Base-by-base conservation (phyloP, 1,140 invertebrate species). In the Drosophila willistoni region DNA sequence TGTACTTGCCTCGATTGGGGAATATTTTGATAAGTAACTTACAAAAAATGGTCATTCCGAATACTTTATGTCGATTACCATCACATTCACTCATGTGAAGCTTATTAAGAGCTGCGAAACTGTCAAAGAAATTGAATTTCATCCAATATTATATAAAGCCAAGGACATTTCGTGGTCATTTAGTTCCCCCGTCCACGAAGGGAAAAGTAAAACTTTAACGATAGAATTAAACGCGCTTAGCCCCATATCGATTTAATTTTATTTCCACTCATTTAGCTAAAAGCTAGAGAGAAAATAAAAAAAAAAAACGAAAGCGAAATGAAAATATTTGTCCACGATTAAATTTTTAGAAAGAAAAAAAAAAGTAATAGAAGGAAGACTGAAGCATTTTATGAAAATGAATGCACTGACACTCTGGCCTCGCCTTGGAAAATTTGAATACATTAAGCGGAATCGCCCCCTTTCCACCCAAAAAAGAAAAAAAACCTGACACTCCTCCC, bases 241-340 rank as follows among this genome's bases (percentile, higher is more conserved):
- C 65, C 67, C 85, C 78, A 78, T 90, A 91, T 91, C 90, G 90
- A 91, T 91, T 91, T 91, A 91, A 87, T 91, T 91, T 91, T 89
- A 89, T 81, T 91, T 90, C 77, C 77, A 86, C 82, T 90, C 89
- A 91, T 91, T 91, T 91, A 91, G 85, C 82, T 91, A 86, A 91
- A 84, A 90, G 81, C 79, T 68, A 73, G 65, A 75, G 59, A 67
- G 41, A 62, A 81, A 39, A 51, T 19, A 47, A 47, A 25, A 54
- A 47, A 47, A 25, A 54, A 60, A 77, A 39, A 55, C 25, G 25
- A 42, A 68, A 42, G 65, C 57, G 64, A 73, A 91, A 86, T 81
- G 79, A 84, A 91, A 91, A 91, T 91, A 91, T 91, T 91, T 91
- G 80, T 89, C 76, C 77, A 83, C 76, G 90, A 80, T 90, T 91